Percentiles rank a stretch among this genome's conserved stretches.
phyloP scores from a whole-genome alignment of 2,888 invertebrate genomes.

The Harpalus rufipes region DNA sequence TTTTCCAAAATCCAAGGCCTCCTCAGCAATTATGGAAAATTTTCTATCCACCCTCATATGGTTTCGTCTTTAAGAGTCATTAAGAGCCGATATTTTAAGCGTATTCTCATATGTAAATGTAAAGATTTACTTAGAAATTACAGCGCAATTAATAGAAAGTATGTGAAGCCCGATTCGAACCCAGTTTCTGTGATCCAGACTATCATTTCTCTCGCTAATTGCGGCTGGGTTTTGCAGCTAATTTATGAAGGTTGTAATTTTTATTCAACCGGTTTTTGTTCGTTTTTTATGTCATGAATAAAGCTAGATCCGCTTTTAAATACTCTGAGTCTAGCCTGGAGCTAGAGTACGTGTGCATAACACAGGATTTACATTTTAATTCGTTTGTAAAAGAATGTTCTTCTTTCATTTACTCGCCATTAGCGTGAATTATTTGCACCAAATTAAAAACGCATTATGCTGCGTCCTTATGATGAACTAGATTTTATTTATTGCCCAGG shows the following conservation, averaged over 20 bases:
- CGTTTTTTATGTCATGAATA: conserved; percentile 21
- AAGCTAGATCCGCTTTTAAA: conserved; percentile 40
- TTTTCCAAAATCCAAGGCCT: too few relatives aligned
- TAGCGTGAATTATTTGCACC: conserved; percentile 20
- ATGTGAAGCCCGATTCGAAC: background rate
- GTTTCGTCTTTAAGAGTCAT: too few relatives aligned
- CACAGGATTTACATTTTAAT: conserved; percentile 47
- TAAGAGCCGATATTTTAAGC: too few relatives aligned
- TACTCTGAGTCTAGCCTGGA: conserved; percentile 25
- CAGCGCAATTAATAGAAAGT: background rate
- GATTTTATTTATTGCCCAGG: too few relatives aligned
- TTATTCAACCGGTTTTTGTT: conserved; percentile 16
- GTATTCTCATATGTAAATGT: background rate
- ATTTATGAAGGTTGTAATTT: conserved; percentile 37
- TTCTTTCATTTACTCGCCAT: conserved; percentile 50
- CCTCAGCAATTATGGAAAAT: too few relatives aligned
- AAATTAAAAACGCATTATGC: conserved; percentile 37
- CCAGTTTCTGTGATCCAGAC: background rate
- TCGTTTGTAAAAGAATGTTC: conserved; percentile 35
- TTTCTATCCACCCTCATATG: too few relatives aligned
- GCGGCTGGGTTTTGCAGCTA: background rate
- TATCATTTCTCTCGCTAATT: background rate
- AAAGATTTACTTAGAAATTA: background rate
- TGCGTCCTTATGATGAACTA: background rate
- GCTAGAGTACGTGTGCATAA: conserved; percentile 33